These are phyloP conservation scores for Leucophora obtusa DNA, from an alignment of 2,888 invertebrate genomes.

Conservation along the genomic window DNA sequence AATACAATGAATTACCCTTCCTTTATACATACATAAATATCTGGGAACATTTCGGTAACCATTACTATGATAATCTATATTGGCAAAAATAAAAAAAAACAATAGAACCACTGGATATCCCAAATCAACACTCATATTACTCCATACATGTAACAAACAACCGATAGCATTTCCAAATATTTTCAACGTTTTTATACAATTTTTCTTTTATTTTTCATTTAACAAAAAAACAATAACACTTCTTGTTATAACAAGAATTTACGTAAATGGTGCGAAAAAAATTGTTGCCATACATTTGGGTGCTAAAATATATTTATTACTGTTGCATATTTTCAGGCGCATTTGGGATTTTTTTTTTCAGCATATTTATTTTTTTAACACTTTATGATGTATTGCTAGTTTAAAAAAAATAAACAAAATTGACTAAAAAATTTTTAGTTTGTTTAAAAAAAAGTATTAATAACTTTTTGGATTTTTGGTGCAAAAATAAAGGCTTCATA, in stretches of 20 bases:
- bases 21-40: neutral
- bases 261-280: constrained; percentile 57
- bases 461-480: constrained; percentile 41
- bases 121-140: constrained; percentile 29
- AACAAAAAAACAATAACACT: constrained; percentile 42
- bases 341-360: constrained; percentile 5
- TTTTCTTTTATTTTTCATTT: constrained; percentile 37
- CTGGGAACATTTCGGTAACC: constrained; percentile 32
- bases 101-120: constrained; percentile 32
- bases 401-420: constrained; percentile 14
- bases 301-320: constrained; percentile 55
- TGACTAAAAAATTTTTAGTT: constrained; percentile 17
- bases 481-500: constrained; percentile 19
- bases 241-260: constrained; percentile 51
- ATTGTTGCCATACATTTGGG: constrained; percentile 41
- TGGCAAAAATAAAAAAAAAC: constrained; percentile 51
- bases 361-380: neutral
- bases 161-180: constrained; percentile 14
- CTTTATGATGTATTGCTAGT: constrained; percentile 37
- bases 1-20: constrained; percentile 40
- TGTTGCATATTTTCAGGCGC: constrained; percentile 59
- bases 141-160: neutral
- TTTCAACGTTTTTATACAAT: constrained; percentile 36
- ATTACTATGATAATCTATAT: constrained; percentile 41
- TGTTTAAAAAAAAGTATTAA: constrained; percentile 50